phyloP scores from a whole-genome alignment of 2,888 invertebrate species.

The Drosophila mulleri region DNA sequence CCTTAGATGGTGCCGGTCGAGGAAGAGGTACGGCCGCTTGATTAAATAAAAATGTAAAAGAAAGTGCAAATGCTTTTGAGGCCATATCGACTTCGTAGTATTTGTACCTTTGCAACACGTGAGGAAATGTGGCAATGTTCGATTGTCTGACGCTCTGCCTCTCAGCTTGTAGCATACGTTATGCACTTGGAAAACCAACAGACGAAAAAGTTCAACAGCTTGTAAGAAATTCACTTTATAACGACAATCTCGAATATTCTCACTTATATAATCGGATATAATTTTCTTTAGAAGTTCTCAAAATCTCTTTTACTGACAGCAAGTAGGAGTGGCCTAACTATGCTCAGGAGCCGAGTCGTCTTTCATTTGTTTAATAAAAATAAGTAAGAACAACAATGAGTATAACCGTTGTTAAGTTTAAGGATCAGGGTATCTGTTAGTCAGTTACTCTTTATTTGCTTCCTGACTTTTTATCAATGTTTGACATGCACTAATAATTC shows the following conservation, averaged over 20 bases:
- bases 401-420: too few relatives aligned
- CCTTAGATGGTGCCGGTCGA: neutral
- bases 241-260: neutral
- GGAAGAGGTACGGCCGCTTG: neutral
- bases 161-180: neutral
- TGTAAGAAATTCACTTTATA: neutral
- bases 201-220: neutral
- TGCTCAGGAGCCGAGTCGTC: too few relatives aligned
- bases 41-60: slow-evolving; percentile 7
- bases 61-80: slow-evolving; percentile 24
- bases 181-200: neutral
- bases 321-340: too few relatives aligned
- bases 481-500: neutral
- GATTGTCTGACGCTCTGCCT: neutral
- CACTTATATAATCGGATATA: neutral
- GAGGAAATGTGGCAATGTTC: slow-evolving; percentile 1
- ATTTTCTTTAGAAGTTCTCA: neutral
- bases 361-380: too few relatives aligned
- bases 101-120: slow-evolving; percentile 20
- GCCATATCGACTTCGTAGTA: neutral
- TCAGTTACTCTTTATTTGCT: too few relatives aligned
- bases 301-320: too few relatives aligned
- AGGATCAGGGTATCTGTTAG: too few relatives aligned
- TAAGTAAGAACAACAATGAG: too few relatives aligned
- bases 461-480: too few relatives aligned